Evolutionary conservation across 2,888 invertebrate species (phyloP).

Genomic region (Chrysolina oricalcia): DNA sequence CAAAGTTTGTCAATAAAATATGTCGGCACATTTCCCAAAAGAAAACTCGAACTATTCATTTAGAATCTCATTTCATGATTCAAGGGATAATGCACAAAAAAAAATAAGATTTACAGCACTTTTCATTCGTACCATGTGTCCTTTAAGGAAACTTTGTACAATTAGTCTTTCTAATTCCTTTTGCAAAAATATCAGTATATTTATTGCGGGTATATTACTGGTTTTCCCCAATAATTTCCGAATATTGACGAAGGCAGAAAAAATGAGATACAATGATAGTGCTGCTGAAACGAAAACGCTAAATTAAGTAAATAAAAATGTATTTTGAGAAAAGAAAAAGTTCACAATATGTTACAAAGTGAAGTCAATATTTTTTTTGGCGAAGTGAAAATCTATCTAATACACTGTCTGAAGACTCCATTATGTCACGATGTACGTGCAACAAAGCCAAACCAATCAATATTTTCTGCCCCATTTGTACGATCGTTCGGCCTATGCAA

Average conservation of each 20-base stretch:
- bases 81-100: conserved; percentile 4
- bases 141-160: conserved; percentile 64
- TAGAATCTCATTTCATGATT: conserved; percentile 33
- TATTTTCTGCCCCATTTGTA: too few species aligned
- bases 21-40: conserved; percentile 68
- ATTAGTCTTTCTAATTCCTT: conserved; percentile 55
- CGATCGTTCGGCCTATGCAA: too few species aligned
- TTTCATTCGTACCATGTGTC: conserved; percentile 62
- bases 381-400: neutral
- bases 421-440: neutral
- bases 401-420: neutral
- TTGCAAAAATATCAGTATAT: neutral
- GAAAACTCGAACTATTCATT: conserved; percentile 40
- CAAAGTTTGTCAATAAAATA: conserved; percentile 70
- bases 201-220: too few species aligned
- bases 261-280: neutral
- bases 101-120: conserved; percentile 55
- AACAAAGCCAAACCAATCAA: too few species aligned
- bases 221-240: neutral
- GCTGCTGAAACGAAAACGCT: too few species aligned
- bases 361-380: neutral
- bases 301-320: neutral
- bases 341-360: neutral
- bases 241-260: neutral
- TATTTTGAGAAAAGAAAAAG: neutral